phyloP scores from a whole-genome alignment of 2,888 invertebrate genomes.

The Cerastis rubricosa region DNA sequence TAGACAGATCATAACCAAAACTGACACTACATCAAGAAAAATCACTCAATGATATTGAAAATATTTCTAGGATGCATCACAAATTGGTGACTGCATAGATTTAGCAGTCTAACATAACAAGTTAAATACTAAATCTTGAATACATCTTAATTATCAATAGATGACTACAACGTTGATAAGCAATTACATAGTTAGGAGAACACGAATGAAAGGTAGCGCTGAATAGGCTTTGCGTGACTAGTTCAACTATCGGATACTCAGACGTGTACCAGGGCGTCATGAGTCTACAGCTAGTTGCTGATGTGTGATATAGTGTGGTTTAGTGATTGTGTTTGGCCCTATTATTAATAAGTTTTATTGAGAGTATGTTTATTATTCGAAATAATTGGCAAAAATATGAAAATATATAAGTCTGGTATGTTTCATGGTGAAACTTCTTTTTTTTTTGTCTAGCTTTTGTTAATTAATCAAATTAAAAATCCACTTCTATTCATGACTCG shows the following conservation, averaged over 20 bases:
- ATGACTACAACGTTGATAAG: constrained; percentile 17
- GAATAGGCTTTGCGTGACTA: constrained; percentile 36
- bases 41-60: too few species aligned
- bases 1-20: too few species aligned
- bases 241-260: constrained; percentile 11
- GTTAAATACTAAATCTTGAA: constrained; percentile 25
- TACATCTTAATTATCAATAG: constrained; percentile 4
- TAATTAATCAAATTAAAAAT: neutral
- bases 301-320: constrained; percentile 6
- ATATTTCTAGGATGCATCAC: too few species aligned
- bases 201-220: constrained; percentile 39
- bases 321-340: neutral
- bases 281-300: constrained; percentile 16
- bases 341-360: neutral
- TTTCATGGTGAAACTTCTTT: neutral
- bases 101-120: neutral
- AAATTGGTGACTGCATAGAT: neutral
- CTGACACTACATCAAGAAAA: too few species aligned
- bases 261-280: constrained; percentile 33
- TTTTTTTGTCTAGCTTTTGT: neutral
- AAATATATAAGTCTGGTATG: neutral
- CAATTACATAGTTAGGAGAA: constrained; percentile 50
- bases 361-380: neutral
- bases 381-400: neutral
- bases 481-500: neutral